Evolutionary conservation across 30 jellyfish, hydroid and myxozoan genomes (phyloP).

Genomic region (Hydractinia symbiolongicarpus): DNA sequence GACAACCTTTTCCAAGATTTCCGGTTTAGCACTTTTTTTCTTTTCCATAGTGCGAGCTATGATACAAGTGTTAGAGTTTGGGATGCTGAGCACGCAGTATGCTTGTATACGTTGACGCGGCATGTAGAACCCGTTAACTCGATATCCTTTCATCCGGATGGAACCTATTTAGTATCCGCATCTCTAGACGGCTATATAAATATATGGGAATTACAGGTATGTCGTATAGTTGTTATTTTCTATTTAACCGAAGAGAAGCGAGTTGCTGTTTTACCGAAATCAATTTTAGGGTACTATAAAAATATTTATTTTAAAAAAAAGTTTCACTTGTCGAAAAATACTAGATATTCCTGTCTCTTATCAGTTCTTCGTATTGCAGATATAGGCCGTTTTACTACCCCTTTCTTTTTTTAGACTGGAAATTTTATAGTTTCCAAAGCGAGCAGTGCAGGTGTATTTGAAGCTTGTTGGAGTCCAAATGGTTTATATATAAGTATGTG

Average conservation of each 20-base stretch:
- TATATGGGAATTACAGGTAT: slow-evolving; percentile 89
- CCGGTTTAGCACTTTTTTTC: not conserved
- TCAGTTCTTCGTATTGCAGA: too few species aligned
- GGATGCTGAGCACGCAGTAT: slow-evolving; percentile 73
- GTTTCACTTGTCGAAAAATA: too few species aligned
- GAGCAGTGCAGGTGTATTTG: slow-evolving; percentile 61
- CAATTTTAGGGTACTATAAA: too few species aligned
- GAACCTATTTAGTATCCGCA: slow-evolving; percentile 79
- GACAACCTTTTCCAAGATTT: too few species aligned
- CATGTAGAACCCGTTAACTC: slow-evolving; percentile 89
- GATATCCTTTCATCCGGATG: slow-evolving; percentile 81
- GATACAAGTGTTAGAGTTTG: slow-evolving; percentile 82
- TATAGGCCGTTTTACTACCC: too few species aligned
- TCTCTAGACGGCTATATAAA: slow-evolving; percentile 78
- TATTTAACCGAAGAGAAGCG: too few species aligned
- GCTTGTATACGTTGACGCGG: slow-evolving; percentile 64
- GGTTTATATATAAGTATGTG: slow-evolving; percentile 61
- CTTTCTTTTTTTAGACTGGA: slow-evolving; percentile 52
- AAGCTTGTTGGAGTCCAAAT: slow-evolving; percentile 92
- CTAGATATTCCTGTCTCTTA: too few species aligned
- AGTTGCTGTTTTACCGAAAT: too few species aligned
- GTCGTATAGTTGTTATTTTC: not conserved
- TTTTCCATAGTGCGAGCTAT: slow-evolving; percentile 75
- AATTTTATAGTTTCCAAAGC: slow-evolving; percentile 55
- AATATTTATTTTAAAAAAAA: too few species aligned